Percentiles rank a stretch among this genome's conserved stretches.
These are phyloP conservation scores for Epinotia demarniana DNA, from an alignment of 2,888 invertebrate genomes.

Conservation along the genomic window DNA sequence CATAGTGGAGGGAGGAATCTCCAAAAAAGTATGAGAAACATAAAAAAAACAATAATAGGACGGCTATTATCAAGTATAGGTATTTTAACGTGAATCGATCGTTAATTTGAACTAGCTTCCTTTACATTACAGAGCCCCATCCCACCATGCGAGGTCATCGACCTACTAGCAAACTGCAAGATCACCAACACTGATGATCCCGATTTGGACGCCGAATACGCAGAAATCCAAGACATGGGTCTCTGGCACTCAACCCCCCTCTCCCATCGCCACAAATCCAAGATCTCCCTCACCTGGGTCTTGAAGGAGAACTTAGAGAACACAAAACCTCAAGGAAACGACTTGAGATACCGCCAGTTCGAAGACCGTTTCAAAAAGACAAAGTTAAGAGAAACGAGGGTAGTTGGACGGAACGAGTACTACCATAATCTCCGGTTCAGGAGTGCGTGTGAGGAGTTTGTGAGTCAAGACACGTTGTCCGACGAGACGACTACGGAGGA, in stretches of 20 bases:
- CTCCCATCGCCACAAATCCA: constrained; percentile 81
- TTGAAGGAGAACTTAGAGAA: constrained; percentile 86
- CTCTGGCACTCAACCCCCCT: constrained; percentile 80
- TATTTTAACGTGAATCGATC: too few species aligned
- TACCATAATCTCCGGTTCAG: constrained; percentile 79
- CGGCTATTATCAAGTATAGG: too few species aligned
- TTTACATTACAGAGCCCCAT: constrained; percentile 57
- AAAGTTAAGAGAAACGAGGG: constrained; percentile 63
- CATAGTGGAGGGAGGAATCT: too few species aligned
- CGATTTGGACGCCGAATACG: constrained; percentile 70
- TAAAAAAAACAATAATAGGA: too few species aligned
- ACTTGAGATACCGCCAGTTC: constrained; percentile 55
- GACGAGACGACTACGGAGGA: constrained; percentile 77
- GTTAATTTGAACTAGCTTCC: neutral
- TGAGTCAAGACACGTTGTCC: constrained; percentile 68
- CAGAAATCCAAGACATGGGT: constrained; percentile 79
- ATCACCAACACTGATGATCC: constrained; percentile 59
- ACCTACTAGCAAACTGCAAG: constrained; percentile 74
- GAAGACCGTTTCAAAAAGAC: constrained; percentile 62
- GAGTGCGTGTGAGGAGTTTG: constrained; percentile 76
- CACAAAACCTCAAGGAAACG: constrained; percentile 58
- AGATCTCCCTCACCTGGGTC: constrained; percentile 91
- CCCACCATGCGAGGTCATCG: constrained; percentile 71
- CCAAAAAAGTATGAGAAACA: too few species aligned
- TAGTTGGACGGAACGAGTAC: constrained; percentile 76